A percentile compares a stretch with the other conserved stretches of the same genome.
phyloP scores from a whole-genome alignment of 2,797 vertebrate genomes.

The Thalassophryne amazonica region DNA sequence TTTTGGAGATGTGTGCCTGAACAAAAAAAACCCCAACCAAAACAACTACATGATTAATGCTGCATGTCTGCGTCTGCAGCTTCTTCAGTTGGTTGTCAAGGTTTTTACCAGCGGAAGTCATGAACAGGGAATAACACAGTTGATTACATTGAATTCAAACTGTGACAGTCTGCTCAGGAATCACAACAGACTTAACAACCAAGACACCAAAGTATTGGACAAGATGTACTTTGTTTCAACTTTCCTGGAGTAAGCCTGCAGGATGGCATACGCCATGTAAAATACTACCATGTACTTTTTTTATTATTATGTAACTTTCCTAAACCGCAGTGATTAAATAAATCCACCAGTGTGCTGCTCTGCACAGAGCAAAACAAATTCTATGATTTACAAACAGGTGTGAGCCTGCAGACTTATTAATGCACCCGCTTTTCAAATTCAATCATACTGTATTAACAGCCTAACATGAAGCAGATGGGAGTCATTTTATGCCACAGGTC shows the following conservation, averaged over 20 bases:
- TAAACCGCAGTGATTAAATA: background rate
- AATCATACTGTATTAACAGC: slow-evolving; percentile 19
- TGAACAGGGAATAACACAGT: slow-evolving; percentile 2
- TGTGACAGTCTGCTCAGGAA: background rate
- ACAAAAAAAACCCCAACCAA: slow-evolving; percentile 55
- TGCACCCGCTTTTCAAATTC: slow-evolving; percentile 12
- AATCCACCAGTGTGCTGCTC: background rate
- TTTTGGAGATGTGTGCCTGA: slow-evolving; percentile 37
- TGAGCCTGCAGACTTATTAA: slow-evolving; percentile 19
- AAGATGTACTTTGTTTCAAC: background rate
- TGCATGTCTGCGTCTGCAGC: slow-evolving; percentile 14
- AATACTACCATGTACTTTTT: background rate
- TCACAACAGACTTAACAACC: slow-evolving; percentile 2
- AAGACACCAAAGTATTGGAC: background rate
- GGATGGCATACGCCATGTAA: slow-evolving; percentile 1
- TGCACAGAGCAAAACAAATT: slow-evolving; percentile 27
- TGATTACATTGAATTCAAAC: slow-evolving; percentile 3
- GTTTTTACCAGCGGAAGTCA: slow-evolving; percentile 13
- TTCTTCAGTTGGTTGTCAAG: background rate
- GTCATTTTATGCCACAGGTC: slow-evolving; percentile 13
- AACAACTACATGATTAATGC: slow-evolving; percentile 62
- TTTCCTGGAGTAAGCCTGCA: background rate
- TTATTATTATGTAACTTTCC: background rate
- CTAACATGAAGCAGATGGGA: slow-evolving; percentile 4
- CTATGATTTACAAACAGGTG: slow-evolving; percentile 5